phyloP scores from a whole-genome alignment of 2,888 invertebrate species.

The Torymus aiolomorphi region DNA sequence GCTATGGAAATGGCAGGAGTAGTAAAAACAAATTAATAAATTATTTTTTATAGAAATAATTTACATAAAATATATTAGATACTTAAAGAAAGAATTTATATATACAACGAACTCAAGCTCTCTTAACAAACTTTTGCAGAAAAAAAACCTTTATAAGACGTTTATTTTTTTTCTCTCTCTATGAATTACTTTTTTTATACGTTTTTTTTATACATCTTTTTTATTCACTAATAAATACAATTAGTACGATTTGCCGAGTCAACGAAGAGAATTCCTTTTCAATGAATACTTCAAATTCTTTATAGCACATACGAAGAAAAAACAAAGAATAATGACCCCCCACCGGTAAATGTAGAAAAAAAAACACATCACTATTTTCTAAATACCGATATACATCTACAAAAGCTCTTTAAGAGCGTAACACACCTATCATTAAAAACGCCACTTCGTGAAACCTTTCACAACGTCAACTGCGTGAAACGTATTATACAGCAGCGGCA shows the following conservation, averaged over 20 bases:
- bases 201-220: too few relatives aligned
- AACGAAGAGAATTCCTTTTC: background rate
- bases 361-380: constrained; percentile 7
- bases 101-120: too few relatives aligned
- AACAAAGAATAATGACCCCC: too few relatives aligned
- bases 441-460: constrained; percentile 23
- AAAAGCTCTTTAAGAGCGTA: constrained; percentile 7
- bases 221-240: background rate
- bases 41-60: too few relatives aligned
- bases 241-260: background rate
- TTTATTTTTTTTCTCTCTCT: too few relatives aligned
- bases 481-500: background rate
- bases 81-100: too few relatives aligned
- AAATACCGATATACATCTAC: constrained; percentile 25
- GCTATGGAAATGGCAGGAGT: background rate
- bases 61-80: too few relatives aligned
- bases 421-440: constrained; percentile 37
- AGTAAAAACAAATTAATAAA: too few relatives aligned
- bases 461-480: background rate
- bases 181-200: too few relatives aligned
- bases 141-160: too few relatives aligned
- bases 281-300: background rate
- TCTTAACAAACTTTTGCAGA: too few relatives aligned
- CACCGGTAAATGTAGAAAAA: background rate
- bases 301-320: background rate